Base-by-base conservation (phyloP, 92 coral and sea anemone genomes). In the Porites divaricata region DNA sequence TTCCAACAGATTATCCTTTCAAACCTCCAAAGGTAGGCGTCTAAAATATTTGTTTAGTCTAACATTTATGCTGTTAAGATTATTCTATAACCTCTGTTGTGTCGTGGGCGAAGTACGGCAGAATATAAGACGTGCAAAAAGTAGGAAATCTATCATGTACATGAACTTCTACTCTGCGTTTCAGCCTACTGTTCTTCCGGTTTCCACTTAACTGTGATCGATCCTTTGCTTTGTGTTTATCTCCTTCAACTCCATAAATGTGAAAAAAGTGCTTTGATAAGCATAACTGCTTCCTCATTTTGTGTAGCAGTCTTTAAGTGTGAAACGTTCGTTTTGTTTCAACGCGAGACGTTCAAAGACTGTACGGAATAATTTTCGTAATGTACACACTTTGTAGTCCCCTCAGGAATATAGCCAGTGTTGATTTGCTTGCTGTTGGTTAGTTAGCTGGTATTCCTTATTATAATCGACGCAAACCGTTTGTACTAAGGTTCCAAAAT, bases 1-100 rank as follows among this genome's bases (percentile, higher is more conserved):
- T 97, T 85, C 99, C 99, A 51, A 97, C 99, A 61, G 99, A 97
- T 83, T 97, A 97, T 84, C 99, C 99, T 20, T 97, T 97, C 91
- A 97, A 97, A 88, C 99, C 99, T 16, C 99, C 99, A 76, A 97
- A 97, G 98, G 99, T 97, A 91, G 85, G 96, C 67, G n/a, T 53
- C 58, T 41, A 22, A 24, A 61, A 53, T 48, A 59, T 48, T 82
- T 35, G 14, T 72, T 23, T 62, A 59, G 26, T 72, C 72, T 50
- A 73, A 73, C 6, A 35, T 19, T 70, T 13, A 35, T 24, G 51
- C 53, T 15, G 57, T 26, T 24, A 17, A 24, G 50, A 22, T 79
- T 24, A 17, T 69, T 69, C 1, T 58, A 67, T 4, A 21, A 9
- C 85, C n/a, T 54, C 48, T 26, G 4, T 26, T 69, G 3, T 16